These are phyloP conservation scores for Dryobotodes eremita DNA, from an alignment of 2,888 invertebrate species.

Conservation along the genomic window DNA sequence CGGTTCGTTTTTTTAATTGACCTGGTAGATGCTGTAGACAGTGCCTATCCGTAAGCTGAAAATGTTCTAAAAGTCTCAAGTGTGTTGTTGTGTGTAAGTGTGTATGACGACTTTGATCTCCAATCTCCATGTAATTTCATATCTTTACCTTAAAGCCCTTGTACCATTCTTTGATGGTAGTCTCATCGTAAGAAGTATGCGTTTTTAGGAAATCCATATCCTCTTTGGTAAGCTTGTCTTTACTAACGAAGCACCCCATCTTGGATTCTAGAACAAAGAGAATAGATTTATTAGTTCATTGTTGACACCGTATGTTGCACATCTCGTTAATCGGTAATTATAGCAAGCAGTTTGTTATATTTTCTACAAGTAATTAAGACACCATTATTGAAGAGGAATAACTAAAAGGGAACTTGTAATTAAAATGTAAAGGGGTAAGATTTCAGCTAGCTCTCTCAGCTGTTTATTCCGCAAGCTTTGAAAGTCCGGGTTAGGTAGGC, in stretches of 20 bases:
- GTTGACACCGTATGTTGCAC: neutral
- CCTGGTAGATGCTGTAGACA: neutral
- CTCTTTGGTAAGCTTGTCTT: slow-evolving; percentile 99
- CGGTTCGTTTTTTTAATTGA: neutral
- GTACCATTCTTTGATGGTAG: slow-evolving; percentile 99
- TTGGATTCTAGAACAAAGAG: slow-evolving; percentile 83
- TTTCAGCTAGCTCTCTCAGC: neutral
- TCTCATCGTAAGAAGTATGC: slow-evolving; percentile 99
- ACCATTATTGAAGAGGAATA: neutral
- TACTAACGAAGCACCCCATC: slow-evolving; percentile 99
- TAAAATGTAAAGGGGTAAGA: neutral
- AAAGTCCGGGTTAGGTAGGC: neutral
- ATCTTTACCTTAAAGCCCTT: slow-evolving; percentile 98
- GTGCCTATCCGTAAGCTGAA: neutral
- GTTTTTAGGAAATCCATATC: slow-evolving; percentile 99
- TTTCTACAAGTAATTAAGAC: neutral
- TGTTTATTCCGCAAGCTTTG: neutral
- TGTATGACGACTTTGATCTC: neutral
- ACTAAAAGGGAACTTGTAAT: slow-evolving; percentile 1
- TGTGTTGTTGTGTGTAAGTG: slow-evolving; percentile 10
- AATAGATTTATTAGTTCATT: slow-evolving; percentile 14
- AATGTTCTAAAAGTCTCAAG: neutral
- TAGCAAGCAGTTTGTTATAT: neutral
- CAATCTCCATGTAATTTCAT: neutral
- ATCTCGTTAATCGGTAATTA: neutral